A percentile compares a stretch with the other conserved stretches of the same genome.
These are phyloP conservation scores for Kryptolebias ocellatus DNA, from an alignment of 2,797 vertebrate genomes.

Conservation along the genomic window DNA sequence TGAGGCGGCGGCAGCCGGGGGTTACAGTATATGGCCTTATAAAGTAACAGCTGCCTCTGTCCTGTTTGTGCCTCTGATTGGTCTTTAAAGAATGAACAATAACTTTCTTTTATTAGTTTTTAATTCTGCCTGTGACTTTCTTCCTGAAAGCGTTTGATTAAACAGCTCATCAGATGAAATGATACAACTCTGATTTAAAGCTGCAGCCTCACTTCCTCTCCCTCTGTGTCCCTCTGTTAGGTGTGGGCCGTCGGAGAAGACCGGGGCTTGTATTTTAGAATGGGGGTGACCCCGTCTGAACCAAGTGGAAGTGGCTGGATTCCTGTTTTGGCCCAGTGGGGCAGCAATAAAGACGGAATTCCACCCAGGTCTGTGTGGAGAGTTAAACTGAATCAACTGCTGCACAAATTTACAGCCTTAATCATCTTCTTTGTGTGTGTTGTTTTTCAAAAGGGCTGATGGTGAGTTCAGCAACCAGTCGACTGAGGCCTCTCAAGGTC, in stretches of 20 bases:
- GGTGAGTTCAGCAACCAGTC: slow-evolving; percentile 87
- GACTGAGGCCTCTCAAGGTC: slow-evolving; percentile 82
- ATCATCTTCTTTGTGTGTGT: neutral
- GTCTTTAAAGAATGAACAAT: slow-evolving; percentile 13
- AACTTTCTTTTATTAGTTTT: slow-evolving; percentile 1
- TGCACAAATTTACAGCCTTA: neutral
- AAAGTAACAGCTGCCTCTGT: slow-evolving; percentile 58
- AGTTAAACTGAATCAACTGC: neutral
- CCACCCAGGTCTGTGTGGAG: slow-evolving; percentile 78
- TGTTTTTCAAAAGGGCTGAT: slow-evolving; percentile 76
- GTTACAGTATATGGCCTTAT: slow-evolving; percentile 72
- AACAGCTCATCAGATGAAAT: slow-evolving; percentile 1
- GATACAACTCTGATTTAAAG: neutral
- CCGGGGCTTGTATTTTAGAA: slow-evolving; percentile 90
- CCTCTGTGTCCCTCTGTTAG: slow-evolving; percentile 64
- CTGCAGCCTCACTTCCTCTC: neutral
- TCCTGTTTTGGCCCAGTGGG: slow-evolving; percentile 84
- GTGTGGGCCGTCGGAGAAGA: slow-evolving; percentile 94
- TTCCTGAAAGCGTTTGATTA: neutral
- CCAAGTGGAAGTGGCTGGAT: slow-evolving; percentile 94
- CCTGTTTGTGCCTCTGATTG: slow-evolving; percentile 13
- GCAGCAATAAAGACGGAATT: slow-evolving; percentile 79
- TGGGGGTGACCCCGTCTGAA: slow-evolving; percentile 89
- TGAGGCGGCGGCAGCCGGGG: slow-evolving; percentile 43
- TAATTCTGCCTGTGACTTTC: neutral